Base-by-base conservation (phyloP, 2,888 invertebrate species). In the Machimus atricapillus region DNA sequence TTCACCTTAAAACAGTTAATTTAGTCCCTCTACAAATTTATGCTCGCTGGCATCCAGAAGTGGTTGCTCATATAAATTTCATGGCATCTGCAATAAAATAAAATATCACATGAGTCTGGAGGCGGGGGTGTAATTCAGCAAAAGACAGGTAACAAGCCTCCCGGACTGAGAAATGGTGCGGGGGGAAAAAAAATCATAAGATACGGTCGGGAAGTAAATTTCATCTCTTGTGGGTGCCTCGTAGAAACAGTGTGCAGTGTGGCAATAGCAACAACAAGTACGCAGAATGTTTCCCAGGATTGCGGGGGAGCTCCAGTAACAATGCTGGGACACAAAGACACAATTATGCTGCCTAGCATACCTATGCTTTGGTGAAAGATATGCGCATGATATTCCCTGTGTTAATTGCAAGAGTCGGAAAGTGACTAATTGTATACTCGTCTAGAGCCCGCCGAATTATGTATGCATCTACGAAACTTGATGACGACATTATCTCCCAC, bases 21-120 rank as follows among this genome's bases (percentile, higher is more conserved):
- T 85, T 74, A 19, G 85, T n/a, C 73, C 46, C 37, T 43, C 46
- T 16, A 85, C 74, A 85, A 34, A 85, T 85, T 74, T 85, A 74
- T 74, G 85, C 85, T 85, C 27, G n/a, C 37, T 46, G 74, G 73
- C 58, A 46, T 74, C 73, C n/a, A 85, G 31, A 74, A 74, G 85
- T 43, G 85, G 85, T 74, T 85, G 74, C 85, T 85, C 85, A 73
- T 74, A 74, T 85, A 74, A 85, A 85, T 85, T 85, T 85, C 85
- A 85, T 74, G 74, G 74, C 74, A 46, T 85, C 74, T 85, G 34
- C 74, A 74, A 73, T 74, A 43, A 85, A 74, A 40, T 82, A 66
- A 58, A 23, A 81, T 73, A 73, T 73, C 83, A 83, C 83, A 14
- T 19, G 40, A 73, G 43, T 23, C 14, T 46, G 16, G 81, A 14